Evolutionary conservation across 2,888 invertebrate species (phyloP).

Genomic region (Masnerella sp.): DNA sequence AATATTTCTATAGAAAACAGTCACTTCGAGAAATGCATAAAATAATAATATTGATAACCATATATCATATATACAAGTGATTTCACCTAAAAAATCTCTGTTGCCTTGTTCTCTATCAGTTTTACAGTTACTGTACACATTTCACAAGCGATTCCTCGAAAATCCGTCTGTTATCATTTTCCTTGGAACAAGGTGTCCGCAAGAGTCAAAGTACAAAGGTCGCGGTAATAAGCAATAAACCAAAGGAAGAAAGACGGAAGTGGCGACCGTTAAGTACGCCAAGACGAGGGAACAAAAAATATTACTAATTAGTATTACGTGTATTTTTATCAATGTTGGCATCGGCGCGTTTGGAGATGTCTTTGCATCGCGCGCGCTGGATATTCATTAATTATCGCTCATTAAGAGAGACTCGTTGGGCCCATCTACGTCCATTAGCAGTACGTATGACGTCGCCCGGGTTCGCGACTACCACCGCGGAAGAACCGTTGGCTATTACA

Average conservation of each 20-base stretch:
- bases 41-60: too few species aligned
- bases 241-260: conserved; percentile 36
- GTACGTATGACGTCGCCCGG: conserved; percentile 48
- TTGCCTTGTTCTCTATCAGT: too few species aligned
- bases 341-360: conserved; percentile 60
- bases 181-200: conserved; percentile 3
- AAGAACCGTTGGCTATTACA: conserved; percentile 67
- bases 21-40: too few species aligned
- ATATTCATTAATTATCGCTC: conserved; percentile 57
- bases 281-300: conserved; percentile 38
- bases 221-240: conserved; percentile 36
- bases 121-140: too few species aligned
- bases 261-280: conserved; percentile 32
- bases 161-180: conserved; percentile 8
- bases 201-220: conserved; percentile 13
- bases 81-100: too few species aligned
- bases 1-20: too few species aligned
- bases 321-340: conserved; percentile 51
- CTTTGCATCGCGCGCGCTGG: conserved; percentile 61
- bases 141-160: too few species aligned
- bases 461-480: conserved; percentile 40
- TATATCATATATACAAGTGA: too few species aligned
- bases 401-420: conserved; percentile 62
- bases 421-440: conserved; percentile 59
- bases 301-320: conserved; percentile 46